Percentiles rank a stretch among this genome's conserved stretches.
Evolutionary conservation across 30 jellyfish, hydroid and myxozoan species (phyloP).

Genomic region (Haliclystus octoradiatus): DNA sequence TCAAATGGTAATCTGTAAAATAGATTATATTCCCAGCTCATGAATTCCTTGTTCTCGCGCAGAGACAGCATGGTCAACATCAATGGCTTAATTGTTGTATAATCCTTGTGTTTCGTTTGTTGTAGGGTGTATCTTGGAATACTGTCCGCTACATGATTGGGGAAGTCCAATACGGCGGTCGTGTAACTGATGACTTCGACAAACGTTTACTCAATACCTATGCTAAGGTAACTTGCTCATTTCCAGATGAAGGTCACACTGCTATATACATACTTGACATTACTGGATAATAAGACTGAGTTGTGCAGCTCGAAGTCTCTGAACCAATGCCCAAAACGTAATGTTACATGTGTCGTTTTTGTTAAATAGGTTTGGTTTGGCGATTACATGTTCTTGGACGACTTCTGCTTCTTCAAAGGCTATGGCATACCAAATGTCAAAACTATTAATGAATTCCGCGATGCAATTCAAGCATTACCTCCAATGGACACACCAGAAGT

Average conservation of each 20-base stretch:
- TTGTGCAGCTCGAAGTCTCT: too few species aligned
- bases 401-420: slow-evolving; percentile 75
- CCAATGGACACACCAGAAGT: slow-evolving; percentile 94
- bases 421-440: slow-evolving; percentile 66
- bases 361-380: slow-evolving; percentile 79
- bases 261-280: too few species aligned
- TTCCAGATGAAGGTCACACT: too few species aligned
- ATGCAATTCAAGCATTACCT: slow-evolving; percentile 58
- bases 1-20: too few species aligned
- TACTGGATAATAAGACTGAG: too few species aligned
- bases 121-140: slow-evolving; percentile 79
- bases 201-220: slow-evolving; percentile 74
- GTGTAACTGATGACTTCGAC: slow-evolving; percentile 91
- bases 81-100: too few species aligned
- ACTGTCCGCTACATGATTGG: slow-evolving; percentile 95
- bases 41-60: too few species aligned
- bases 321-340: too few species aligned
- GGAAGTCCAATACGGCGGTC: slow-evolving; percentile 96
- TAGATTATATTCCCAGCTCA: too few species aligned
- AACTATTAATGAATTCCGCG: slow-evolving; percentile 55
- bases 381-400: slow-evolving; percentile 67
- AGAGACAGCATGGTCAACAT: too few species aligned
- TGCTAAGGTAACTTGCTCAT: slow-evolving; percentile 58
- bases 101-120: too few species aligned
- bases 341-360: not conserved